Evolutionary conservation across 2,797 vertebrate species (phyloP), one percentile per base, ranked within the genome.

Genomic region (Harpagifer antarcticus): DNA sequence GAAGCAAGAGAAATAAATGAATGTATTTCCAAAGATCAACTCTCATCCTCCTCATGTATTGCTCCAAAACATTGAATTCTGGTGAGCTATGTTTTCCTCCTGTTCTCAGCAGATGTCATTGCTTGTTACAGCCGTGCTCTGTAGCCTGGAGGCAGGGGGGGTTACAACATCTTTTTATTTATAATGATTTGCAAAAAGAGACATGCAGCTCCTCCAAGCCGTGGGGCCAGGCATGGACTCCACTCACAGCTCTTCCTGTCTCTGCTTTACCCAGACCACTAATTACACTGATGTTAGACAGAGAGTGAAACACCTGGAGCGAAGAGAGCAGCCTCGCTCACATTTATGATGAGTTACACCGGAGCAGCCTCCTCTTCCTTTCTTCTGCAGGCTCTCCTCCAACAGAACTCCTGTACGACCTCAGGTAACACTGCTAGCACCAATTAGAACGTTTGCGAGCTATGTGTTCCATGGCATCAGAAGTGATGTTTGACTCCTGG

Each of bases 361-460:
- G 19, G n/a, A 68, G 31, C 20, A 58, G 67, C 62, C 13, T 67
- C 54, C 40, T 42, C 44, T 42, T 68, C 27, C 44, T 53, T 31
- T 72, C 44, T 42, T 52, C 62, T 53, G 56, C 37, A 66, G 44
- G 44, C 37, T 37, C 10, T 61, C 27, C 56, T 55, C 54, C 5
- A 65, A 55, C 66, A 44, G 23, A 31, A 42, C 54, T 43, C 17
- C 33, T 1, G 33, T 4, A 27, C 27, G 4, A 27, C 58, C 59
- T 62, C 27, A 43, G 66, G 70, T 57, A 53, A 27, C 67, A 50
- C 23, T 17, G 44, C 53, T 44, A 42, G 19, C 43, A 52, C 45
- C 56, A 78, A 58, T 78, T 66, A 70, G 55, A 66, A 19, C 2
- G 43, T 52, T 45, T 7, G 44, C 10, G 44, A 54, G 63, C 68